Percentiles rank a stretch among this genome's conserved stretches.
Conservation (phyloP, 2,113 vertebrate genomes). For the Cacatua alba region DNA sequence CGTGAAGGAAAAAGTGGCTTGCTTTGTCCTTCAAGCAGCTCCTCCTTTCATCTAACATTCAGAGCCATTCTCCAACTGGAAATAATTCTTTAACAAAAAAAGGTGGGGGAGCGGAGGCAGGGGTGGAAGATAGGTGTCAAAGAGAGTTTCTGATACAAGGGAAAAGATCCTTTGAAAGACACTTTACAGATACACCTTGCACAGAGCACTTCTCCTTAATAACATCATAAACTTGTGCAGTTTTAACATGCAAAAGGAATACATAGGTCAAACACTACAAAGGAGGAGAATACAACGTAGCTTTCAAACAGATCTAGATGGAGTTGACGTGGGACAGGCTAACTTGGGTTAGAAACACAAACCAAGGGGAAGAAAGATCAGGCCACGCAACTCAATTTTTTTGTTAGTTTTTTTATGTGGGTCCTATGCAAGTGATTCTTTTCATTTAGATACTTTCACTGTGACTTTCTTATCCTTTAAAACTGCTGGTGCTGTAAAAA, state of each 20-base stretch:
- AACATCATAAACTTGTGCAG: slow-evolving; percentile 14
- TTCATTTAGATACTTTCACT: background rate
- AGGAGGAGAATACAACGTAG: slow-evolving; percentile 29
- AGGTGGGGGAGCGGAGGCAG: background rate
- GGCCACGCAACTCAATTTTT: background rate
- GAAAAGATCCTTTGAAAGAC: slow-evolving; percentile 36
- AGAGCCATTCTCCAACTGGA: background rate
- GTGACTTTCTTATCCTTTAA: background rate
- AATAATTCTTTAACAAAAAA: background rate
- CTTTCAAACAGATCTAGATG: slow-evolving; percentile 21
- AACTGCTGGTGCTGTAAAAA: background rate
- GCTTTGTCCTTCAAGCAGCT: background rate
- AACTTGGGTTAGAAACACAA: background rate
- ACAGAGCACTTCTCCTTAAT: slow-evolving; percentile 39
- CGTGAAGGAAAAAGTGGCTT: background rate
- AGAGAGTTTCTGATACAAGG: slow-evolving; percentile 3
- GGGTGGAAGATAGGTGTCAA: background rate
- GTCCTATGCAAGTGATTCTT: background rate
- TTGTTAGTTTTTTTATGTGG: background rate
- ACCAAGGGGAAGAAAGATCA: background rate
- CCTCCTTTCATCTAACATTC: slow-evolving; percentile 7
- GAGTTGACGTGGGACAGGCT: background rate
- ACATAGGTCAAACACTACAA: slow-evolving; percentile 20
- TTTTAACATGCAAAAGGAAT: slow-evolving; percentile 39
- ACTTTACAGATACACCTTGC: background rate